Evolutionary conservation across 2,113 vertebrate species (phyloP), one percentile per base, ranked within the genome.

Genomic region (Oncorhynchus masou): DNA sequence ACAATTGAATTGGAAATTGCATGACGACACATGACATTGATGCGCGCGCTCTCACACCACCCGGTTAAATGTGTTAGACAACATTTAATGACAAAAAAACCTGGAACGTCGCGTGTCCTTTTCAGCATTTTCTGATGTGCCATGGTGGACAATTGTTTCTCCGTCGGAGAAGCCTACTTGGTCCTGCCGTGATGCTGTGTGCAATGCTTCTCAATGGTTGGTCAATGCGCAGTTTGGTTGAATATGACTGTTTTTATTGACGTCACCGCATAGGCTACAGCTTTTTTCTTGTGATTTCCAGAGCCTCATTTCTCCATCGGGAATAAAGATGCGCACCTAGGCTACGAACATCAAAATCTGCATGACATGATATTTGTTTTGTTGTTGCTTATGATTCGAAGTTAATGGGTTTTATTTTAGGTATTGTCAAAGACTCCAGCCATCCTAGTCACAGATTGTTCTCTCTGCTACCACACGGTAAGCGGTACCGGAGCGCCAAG

Each of bases 231-330:
- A 91, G 85, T 82, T 90, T 87, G 91, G 82, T 87, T 85, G 85
- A 83, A 91, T 89, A 90, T 87, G 84, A 92, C 85, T 87, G 83
- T 91, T 90, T 87, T 88, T 88, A 87, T 90, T 91, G 90, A 92
- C 90, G 91, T 92, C 91, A 92, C 86, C 90, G 82, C 51, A 65
- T 74, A 87, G 85, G 79, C 77, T 73, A 79, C 76, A 67, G 74
- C 31, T 62, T 62, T 62, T 62, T 62, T 5, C n/a, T 22, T 54
- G 19, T 51, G 3, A 51, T 51, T 39, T 39, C 39, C 9, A 45
- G 51, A 16, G 80, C 73, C 74, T 76, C 68, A 71, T 78, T 84
- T 15, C 12, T 74, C 67, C 83, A 84, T 54, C 51, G 4, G 12
- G 51, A 54, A 54, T 19, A 19, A 54, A 54, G 16, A 54, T 54